These are phyloP conservation scores for Drosophila kokeensis DNA, from an alignment of 2,888 invertebrate species.

Conservation along the genomic window DNA sequence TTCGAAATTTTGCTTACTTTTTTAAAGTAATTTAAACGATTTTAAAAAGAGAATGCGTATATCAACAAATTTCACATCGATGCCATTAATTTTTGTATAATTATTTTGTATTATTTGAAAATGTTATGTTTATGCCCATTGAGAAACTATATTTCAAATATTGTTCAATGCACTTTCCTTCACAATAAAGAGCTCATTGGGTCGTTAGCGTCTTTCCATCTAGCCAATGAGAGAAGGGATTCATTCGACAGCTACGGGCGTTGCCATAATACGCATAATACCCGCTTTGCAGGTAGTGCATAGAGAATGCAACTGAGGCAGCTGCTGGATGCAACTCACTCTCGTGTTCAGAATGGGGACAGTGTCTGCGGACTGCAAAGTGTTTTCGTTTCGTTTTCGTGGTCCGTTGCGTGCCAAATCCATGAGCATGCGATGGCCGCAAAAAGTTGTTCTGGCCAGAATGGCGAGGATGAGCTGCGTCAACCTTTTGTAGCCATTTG, in stretches of 20 bases:
- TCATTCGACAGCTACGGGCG: background rate
- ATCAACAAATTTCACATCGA: background rate
- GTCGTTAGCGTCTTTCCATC: background rate
- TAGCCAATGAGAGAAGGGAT: background rate
- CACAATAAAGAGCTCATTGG: background rate
- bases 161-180: background rate
- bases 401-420: constrained; percentile 78
- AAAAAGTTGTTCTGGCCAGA: constrained; percentile 71
- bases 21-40: background rate
- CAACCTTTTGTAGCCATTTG: constrained; percentile 81
- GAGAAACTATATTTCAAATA: background rate
- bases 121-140: background rate
- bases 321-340: constrained; percentile 11
- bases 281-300: constrained; percentile 26
- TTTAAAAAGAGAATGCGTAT: background rate
- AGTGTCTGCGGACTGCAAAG: constrained; percentile 36
- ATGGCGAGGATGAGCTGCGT: constrained; percentile 65
- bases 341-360: constrained; percentile 2
- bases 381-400: constrained; percentile 75
- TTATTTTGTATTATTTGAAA: background rate
- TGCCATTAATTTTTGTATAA: background rate
- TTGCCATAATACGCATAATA: constrained; percentile 19
- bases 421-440: constrained; percentile 74
- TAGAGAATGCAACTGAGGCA: constrained; percentile 32
- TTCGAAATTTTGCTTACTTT: background rate